A percentile compares a stretch with the other conserved stretches of the same genome.
phyloP scores from a whole-genome alignment of 2,113 vertebrate species.

The Progne subis region DNA sequence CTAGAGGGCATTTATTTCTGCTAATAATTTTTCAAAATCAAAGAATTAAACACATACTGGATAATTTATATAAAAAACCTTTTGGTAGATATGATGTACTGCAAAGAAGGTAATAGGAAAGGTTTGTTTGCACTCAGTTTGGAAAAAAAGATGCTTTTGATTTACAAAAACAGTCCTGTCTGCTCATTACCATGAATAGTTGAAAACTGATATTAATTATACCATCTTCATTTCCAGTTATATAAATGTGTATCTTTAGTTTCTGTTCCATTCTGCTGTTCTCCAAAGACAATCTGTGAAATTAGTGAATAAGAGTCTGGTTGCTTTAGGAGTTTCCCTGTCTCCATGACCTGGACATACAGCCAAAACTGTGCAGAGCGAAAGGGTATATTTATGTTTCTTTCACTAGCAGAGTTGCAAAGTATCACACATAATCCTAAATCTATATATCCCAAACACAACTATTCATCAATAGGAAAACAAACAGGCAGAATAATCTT shows the following conservation, averaged over 20 bases:
- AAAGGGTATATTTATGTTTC: neutral
- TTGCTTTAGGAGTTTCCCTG: neutral
- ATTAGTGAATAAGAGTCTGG: neutral
- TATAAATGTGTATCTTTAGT: neutral
- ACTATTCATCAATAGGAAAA: neutral
- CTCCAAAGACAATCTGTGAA: neutral
- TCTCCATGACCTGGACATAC: neutral
- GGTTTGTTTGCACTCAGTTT: neutral
- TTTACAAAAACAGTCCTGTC: neutral
- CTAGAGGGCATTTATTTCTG: neutral
- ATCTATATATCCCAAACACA: neutral
- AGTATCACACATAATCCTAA: neutral
- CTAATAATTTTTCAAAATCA: neutral
- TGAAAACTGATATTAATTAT: neutral
- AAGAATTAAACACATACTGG: neutral
- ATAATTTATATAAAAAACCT: neutral
- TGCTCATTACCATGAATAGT: neutral
- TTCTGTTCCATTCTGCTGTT: neutral
- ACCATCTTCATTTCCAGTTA: neutral
- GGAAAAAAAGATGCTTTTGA: neutral
- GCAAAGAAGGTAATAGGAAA: neutral
- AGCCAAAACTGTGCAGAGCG: rapidly evolving
- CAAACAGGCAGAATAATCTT: constrained; percentile 44
- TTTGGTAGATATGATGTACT: neutral
- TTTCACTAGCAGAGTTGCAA: neutral